Evolutionary conservation across 2,113 vertebrate genomes (phyloP).

Genomic region (Falco punctatus): DNA sequence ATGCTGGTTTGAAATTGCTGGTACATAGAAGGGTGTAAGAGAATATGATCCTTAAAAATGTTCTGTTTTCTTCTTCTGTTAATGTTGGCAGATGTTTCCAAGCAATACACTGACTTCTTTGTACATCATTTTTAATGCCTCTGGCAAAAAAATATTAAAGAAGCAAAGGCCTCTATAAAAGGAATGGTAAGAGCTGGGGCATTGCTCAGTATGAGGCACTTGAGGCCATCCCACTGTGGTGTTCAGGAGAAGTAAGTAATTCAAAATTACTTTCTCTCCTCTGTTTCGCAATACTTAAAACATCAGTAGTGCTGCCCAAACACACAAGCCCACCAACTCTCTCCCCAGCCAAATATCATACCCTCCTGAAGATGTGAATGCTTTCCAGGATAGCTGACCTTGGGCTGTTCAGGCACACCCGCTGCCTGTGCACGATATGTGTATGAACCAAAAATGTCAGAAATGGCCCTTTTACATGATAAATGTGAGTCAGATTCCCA

Average conservation of each 20-base stretch:
- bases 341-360: not conserved
- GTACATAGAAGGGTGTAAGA: not conserved
- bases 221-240: not conserved
- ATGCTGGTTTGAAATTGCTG: slow-evolving; percentile 11
- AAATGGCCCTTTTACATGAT: not conserved
- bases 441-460: not conserved
- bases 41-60: not conserved
- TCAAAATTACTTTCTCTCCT: not conserved
- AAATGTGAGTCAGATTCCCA: not conserved
- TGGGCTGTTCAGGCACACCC: not conserved
- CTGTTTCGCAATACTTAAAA: not conserved
- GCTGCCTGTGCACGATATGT: not conserved
- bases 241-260: not conserved
- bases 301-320: not conserved
- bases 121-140: not conserved
- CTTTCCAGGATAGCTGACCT: not conserved
- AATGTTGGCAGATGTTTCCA: slow-evolving; percentile 22
- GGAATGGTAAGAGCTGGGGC: not conserved
- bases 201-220: not conserved
- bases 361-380: not conserved
- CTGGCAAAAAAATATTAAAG: not conserved
- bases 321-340: not conserved
- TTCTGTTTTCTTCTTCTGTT: slow-evolving; percentile 25
- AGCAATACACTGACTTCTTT: slow-evolving; percentile 21
- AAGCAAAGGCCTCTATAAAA: not conserved